Percentiles rank a stretch among this genome's conserved stretches.
Evolutionary conservation across 2,888 invertebrate genomes (phyloP).

Genomic region (Micoletzkya japonica): DNA sequence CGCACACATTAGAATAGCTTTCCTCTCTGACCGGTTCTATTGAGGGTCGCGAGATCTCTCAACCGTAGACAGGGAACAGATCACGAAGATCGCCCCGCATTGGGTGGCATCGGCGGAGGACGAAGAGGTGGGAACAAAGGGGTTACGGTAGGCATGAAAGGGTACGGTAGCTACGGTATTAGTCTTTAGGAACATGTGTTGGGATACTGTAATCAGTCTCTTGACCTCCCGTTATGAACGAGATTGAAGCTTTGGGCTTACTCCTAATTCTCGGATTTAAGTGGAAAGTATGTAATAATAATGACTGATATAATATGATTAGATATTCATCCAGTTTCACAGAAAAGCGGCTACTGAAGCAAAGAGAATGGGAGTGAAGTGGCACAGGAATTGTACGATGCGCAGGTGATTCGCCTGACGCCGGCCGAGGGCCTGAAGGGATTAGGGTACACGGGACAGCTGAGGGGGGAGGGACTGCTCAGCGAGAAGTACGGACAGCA

Average conservation of each 20-base stretch:
- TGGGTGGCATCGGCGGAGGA: slow-evolving; percentile 29
- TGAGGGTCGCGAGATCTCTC: slow-evolving; percentile 49
- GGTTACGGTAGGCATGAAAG: background rate
- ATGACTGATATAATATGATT: background rate
- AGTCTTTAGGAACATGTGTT: too few species aligned
- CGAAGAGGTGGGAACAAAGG: slow-evolving; percentile 24
- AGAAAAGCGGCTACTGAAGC: background rate
- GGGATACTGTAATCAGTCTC: too few species aligned
- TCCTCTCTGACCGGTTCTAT: too few species aligned
- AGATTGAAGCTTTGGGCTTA: background rate
- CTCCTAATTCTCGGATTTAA: too few species aligned
- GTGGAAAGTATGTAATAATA: background rate
- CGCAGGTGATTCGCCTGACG: slow-evolving; percentile 35
- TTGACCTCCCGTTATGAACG: too few species aligned
- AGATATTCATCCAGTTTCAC: too few species aligned
- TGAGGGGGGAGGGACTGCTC: slow-evolving; percentile 19
- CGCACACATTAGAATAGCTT: too few species aligned
- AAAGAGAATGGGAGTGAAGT: slow-evolving; percentile 69
- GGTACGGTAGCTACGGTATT: too few species aligned
- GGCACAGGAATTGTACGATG: slow-evolving; percentile 82
- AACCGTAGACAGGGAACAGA: slow-evolving; percentile 67
- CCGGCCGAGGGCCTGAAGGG: slow-evolving; percentile 39
- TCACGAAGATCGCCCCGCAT: slow-evolving; percentile 52
- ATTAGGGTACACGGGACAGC: slow-evolving; percentile 37
- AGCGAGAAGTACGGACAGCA: slow-evolving; percentile 36